Conservation (phyloP, 2,113 vertebrate species). For the Bubo scandiacus region DNA sequence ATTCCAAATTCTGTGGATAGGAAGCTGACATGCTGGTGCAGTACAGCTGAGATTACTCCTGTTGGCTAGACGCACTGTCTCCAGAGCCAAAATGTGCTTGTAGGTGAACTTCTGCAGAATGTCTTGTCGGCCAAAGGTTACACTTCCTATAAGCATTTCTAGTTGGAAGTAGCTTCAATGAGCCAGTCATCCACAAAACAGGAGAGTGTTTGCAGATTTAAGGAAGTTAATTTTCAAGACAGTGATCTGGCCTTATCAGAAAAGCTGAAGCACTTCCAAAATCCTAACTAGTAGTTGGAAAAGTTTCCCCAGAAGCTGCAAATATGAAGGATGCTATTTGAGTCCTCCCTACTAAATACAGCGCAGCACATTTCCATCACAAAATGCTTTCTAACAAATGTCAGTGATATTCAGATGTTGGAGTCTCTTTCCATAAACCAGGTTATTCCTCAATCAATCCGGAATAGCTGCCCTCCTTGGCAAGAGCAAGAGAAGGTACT, state of each 20-base stretch:
- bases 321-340: not conserved
- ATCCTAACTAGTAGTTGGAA: not conserved
- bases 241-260: not conserved
- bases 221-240: constrained; percentile 7
- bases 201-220: not conserved
- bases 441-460: not conserved
- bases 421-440: not conserved
- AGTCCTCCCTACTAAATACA: not conserved
- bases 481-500: not conserved
- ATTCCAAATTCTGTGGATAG: not conserved
- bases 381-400: not conserved
- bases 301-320: not conserved
- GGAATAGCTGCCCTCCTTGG: not conserved
- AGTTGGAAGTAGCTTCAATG: not conserved
- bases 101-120: constrained; percentile 38
- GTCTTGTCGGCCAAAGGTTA: constrained; percentile 49
- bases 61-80: constrained; percentile 44
- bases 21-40: constrained; percentile 33
- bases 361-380: not conserved
- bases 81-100: constrained; percentile 43
- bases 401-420: not conserved
- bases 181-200: not conserved
- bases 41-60: constrained; percentile 13
- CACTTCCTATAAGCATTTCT: constrained; percentile 41
- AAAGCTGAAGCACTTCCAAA: constrained; percentile 2